These are phyloP conservation scores for Epinephelus cyanopodus DNA, from an alignment of 2,113 vertebrate genomes.

Conservation along the genomic window DNA sequence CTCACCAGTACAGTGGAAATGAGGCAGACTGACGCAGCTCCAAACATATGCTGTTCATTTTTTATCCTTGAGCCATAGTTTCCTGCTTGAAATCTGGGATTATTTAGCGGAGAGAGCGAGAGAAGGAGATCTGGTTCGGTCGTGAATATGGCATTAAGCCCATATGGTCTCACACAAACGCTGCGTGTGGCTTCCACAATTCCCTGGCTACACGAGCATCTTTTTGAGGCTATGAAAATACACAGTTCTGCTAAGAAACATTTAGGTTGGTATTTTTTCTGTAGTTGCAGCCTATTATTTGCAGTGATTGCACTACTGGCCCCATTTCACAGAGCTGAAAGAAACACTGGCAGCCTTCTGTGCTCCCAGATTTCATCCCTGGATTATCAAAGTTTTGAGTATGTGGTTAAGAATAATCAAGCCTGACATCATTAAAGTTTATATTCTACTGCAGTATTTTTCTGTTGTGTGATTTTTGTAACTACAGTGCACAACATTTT, in stretches of 20 bases:
- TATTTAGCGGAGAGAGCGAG: slow-evolving; percentile 34
- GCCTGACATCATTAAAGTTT: slow-evolving; percentile 17
- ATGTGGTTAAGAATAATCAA: slow-evolving; percentile 14
- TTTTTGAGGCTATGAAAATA: slow-evolving; percentile 44
- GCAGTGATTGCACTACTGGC: slow-evolving; percentile 11
- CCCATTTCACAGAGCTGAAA: slow-evolving; percentile 27
- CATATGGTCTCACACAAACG: slow-evolving; percentile 16
- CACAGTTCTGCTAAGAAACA: slow-evolving; percentile 34
- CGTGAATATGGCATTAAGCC: slow-evolving; percentile 41
- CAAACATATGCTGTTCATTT: slow-evolving; percentile 63
- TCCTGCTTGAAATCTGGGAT: slow-evolving; percentile 52
- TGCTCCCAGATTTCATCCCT: neutral
- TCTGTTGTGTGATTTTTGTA: slow-evolving; percentile 6
- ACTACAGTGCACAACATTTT: neutral
- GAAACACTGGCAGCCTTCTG: slow-evolving; percentile 10
- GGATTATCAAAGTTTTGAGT: neutral
- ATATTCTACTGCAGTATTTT: neutral
- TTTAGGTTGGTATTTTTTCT: slow-evolving; percentile 24
- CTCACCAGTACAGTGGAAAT: slow-evolving; percentile 22
- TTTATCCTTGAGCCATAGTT: slow-evolving; percentile 43
- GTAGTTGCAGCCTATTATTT: slow-evolving; percentile 36
- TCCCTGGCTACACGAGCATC: neutral
- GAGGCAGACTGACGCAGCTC: slow-evolving; percentile 53
- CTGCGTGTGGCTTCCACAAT: slow-evolving; percentile 15
- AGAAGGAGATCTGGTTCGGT: slow-evolving; percentile 13